phyloP scores from a whole-genome alignment of 2,888 invertebrate genomes.

The Amblyteles armatorius region DNA sequence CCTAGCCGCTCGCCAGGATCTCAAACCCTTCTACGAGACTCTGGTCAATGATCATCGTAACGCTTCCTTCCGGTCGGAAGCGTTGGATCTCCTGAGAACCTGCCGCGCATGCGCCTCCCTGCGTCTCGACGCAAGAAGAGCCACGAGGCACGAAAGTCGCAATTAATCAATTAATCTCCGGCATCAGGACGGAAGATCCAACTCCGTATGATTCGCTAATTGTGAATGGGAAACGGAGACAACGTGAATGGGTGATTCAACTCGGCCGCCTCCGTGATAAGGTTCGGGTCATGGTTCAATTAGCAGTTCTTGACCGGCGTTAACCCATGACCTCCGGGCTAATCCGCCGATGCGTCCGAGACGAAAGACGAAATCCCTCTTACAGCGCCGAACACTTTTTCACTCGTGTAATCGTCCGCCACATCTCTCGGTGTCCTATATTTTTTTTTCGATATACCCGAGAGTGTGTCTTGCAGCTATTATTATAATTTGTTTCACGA shows the following conservation, averaged over 20 bases:
- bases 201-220: conserved; percentile 71
- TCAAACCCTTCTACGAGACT: neutral
- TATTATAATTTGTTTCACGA: neutral
- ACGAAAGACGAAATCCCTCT: conserved; percentile 24
- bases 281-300: conserved; percentile 81
- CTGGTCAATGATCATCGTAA: conserved; percentile 13
- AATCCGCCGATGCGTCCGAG: conserved; percentile 48
- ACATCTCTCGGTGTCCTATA: neutral
- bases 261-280: conserved; percentile 73
- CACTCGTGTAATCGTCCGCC: neutral
- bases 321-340: conserved; percentile 72
- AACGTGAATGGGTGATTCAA: conserved; percentile 79
- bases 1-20: neutral
- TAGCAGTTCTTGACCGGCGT: conserved; percentile 79
- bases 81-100: neutral
- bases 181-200: conserved; percentile 66
- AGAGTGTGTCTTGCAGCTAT: neutral
- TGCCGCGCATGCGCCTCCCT: neutral
- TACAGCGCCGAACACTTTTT: neutral
- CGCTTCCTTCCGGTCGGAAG: conserved; percentile 28
- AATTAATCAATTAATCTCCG: conserved; percentile 69
- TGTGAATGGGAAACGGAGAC: conserved; percentile 70
- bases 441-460: neutral
- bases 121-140: neutral
- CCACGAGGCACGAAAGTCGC: conserved; percentile 46